Conservation (phyloP, 2,888 invertebrate genomes). For the Augochlorella aurata region DNA sequence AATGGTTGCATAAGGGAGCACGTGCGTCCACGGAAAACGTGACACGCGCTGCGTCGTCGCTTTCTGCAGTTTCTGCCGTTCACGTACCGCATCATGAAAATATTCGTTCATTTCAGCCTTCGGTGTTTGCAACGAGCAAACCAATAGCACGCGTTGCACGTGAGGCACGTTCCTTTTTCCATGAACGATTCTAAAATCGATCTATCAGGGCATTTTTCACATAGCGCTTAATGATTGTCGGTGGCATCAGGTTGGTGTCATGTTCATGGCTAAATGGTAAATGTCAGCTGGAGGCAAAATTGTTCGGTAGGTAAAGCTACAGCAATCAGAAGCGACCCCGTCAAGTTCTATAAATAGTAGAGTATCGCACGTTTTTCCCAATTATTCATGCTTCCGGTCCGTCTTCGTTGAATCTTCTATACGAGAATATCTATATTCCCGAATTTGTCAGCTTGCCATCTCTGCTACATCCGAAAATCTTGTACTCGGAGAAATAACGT, state of each 20-base stretch:
- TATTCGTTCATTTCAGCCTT: constrained; percentile 35
- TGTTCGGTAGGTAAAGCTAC: not conserved
- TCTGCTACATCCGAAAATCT: not conserved
- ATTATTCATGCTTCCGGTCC: constrained; percentile 24
- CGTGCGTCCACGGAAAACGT: constrained; percentile 60
- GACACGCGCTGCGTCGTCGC: constrained; percentile 64
- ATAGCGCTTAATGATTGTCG: too few species aligned
- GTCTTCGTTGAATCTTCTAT: not conserved
- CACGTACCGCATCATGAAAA: constrained; percentile 19
- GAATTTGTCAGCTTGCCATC: not conserved
- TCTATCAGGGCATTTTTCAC: not conserved
- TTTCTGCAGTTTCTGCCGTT: constrained; percentile 24
- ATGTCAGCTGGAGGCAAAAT: not conserved
- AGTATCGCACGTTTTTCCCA: constrained; percentile 4
- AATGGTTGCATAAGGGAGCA: constrained; percentile 64
- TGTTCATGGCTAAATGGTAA: too few species aligned
- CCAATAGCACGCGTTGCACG: not conserved
- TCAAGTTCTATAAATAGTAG: not conserved
- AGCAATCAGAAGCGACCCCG: not conserved
- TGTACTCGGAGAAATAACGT: not conserved
- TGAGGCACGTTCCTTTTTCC: not conserved
- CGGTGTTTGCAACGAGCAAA: constrained; percentile 29
- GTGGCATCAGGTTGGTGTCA: too few species aligned
- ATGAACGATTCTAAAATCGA: not conserved
- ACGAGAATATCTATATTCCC: not conserved